Evolutionary conservation across 2,797 vertebrate genomes (phyloP).

Genomic region (Loris lydekkerianus): DNA sequence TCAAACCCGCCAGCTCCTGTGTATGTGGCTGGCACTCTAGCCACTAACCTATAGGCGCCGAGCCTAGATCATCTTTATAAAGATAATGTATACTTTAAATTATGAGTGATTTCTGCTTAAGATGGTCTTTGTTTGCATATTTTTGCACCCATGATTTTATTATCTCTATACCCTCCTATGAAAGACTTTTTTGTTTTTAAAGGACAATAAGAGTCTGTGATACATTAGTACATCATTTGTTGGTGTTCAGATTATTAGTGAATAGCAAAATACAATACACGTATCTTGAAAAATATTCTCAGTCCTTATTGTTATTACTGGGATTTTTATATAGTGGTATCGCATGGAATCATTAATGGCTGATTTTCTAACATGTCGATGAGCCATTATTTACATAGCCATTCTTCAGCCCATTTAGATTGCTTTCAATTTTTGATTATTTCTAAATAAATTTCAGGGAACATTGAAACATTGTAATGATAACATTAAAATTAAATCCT

Average conservation of each 20-base stretch:
- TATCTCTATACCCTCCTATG: background rate
- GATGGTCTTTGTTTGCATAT: background rate
- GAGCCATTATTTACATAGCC: conserved; percentile 42
- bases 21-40: too few relatives aligned
- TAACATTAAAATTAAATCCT: background rate
- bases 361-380: background rate
- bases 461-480: background rate
- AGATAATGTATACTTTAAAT: background rate
- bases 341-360: background rate
- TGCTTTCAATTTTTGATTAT: conserved; percentile 50
- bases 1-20: too few relatives aligned
- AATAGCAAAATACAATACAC: conserved; percentile 7
- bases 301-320: background rate
- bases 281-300: conserved; percentile 35
- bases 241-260: conserved; percentile 11
- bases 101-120: conserved; percentile 40
- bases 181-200: background rate
- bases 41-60: too few relatives aligned
- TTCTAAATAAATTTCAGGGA: conserved; percentile 44
- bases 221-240: background rate
- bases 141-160: background rate
- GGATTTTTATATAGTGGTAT: background rate
- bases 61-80: background rate
- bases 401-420: conserved; percentile 4
- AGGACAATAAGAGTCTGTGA: background rate